Evolutionary conservation across 2,888 invertebrate genomes (phyloP).

Genomic region (Dryocosmus kuriphilus): DNA sequence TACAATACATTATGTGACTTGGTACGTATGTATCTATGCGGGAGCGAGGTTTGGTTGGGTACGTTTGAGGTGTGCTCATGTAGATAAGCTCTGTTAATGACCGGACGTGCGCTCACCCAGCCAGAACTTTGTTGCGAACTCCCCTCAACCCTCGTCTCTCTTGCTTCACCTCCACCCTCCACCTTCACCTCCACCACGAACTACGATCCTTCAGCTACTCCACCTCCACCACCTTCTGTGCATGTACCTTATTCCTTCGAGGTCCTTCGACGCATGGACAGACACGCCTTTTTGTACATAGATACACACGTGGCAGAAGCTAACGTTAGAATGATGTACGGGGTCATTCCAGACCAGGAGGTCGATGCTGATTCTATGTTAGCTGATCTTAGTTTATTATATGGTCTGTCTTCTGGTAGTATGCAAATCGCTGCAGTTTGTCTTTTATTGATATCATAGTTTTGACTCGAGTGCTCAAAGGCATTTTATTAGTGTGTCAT

Average conservation of each 20-base stretch:
- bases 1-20: conserved; percentile 47
- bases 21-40: conserved; percentile 42
- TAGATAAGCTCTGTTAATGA: conserved; percentile 78
- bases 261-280: conserved; percentile 30
- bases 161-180: conserved; percentile 55
- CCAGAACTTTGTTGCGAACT: conserved; percentile 77
- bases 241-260: conserved; percentile 39
- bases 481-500: neutral
- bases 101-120: conserved; percentile 78
- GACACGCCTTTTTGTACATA: conserved; percentile 38
- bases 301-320: conserved; percentile 32
- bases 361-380: conserved; percentile 24
- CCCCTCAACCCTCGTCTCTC: conserved; percentile 52
- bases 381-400: conserved; percentile 9
- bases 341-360: conserved; percentile 33
- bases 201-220: conserved; percentile 51
- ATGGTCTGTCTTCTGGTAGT: conserved; percentile 6
- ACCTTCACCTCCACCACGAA: conserved; percentile 54
- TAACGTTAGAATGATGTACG: conserved; percentile 15
- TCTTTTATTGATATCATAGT: conserved; percentile 14
- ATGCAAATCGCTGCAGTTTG: conserved; percentile 28
- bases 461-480: neutral
- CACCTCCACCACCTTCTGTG: conserved; percentile 50
- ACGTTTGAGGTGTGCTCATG: conserved; percentile 77
- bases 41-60: conserved; percentile 70